Evolutionary conservation across 2,113 vertebrate species (phyloP), one percentile per base, ranked within the genome.

Genomic region (Ochotona curzoniae): DNA sequence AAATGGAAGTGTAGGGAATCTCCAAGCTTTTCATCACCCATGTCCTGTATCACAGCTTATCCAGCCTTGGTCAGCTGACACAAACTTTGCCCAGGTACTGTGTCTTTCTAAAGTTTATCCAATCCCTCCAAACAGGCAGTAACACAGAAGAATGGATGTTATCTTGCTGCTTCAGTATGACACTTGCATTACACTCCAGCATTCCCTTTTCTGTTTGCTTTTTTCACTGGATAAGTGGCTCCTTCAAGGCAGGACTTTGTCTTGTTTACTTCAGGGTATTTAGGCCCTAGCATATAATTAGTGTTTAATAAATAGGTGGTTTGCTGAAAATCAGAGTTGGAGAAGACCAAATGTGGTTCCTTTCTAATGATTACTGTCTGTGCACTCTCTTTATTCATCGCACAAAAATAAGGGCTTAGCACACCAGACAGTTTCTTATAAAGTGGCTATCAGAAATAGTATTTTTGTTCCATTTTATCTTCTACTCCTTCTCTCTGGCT

Each of bases 241-340:
- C 28, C 61, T 87, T 83, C 0, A n/a, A 82, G n/a, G 44, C 1
- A 47, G n/a, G 47, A 69, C 66, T 80, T 74, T 61, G 61, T 74
- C 86, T 69, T 94, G 13, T 12, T 32, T 83, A 18, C 18, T 83
- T 69, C 30, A 26, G 64, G 15, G 8, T 2, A n/a, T 47, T 75
- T 4, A 38, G 21, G 75, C 57, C 51, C 25, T 60, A 28, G 57
- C 14, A 87, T 26, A 61, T 71, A 93, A 78, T 85, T 69, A 83
- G 60, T 73, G 21, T n/a, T 92, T 64, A 87, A 51, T 35, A 94
- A 90, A 87, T n/a, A 94, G 87, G 83, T 32, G 54, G 20, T 25
- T 20, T 32, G 15, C 60, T 54, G 94, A 57, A 71, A 88, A 15
- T 49, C 8, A 75, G 14, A 49, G 32, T 57, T 51, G 13, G 35